Evolutionary conservation across 2,113 vertebrate species (phyloP).

Genomic region (Archilochus colubris): DNA sequence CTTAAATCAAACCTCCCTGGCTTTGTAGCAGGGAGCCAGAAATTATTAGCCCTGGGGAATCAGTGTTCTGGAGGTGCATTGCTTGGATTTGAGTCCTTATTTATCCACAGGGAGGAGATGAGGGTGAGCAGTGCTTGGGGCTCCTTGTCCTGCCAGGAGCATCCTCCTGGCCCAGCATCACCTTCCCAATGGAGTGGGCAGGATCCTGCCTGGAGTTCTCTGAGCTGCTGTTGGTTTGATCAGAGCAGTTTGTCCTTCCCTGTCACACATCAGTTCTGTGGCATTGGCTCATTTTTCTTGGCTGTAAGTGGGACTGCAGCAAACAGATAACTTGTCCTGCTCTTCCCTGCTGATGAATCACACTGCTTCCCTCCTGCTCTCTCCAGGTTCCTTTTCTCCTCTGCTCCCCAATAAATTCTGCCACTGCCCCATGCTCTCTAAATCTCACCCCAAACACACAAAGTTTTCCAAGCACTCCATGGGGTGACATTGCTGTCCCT

Average conservation of each 20-base stretch:
- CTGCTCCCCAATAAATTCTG: not conserved
- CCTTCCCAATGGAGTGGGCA: not conserved
- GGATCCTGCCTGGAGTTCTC: slow-evolving; percentile 29
- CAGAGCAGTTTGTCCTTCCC: slow-evolving; percentile 69
- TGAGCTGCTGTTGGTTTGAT: slow-evolving; percentile 29
- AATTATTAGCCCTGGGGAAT: not conserved
- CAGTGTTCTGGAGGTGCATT: not conserved
- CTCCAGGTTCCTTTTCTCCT: not conserved
- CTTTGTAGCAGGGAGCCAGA: not conserved
- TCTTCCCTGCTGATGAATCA: slow-evolving; percentile 40
- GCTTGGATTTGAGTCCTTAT: not conserved
- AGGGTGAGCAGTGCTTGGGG: not conserved
- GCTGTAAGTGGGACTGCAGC: slow-evolving; percentile 56
- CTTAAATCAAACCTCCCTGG: not conserved
- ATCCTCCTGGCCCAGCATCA: not conserved
- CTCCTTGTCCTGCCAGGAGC: not conserved
- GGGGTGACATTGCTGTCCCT: not conserved
- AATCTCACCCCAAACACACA: not conserved
- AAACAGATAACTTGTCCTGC: slow-evolving; percentile 46
- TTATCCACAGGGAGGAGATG: not conserved
- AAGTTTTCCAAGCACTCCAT: not conserved
- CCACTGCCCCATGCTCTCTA: accelerated
- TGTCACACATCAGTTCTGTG: slow-evolving; percentile 67
- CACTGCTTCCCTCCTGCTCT: not conserved
- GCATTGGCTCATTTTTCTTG: slow-evolving; percentile 68